Evolutionary conservation across 1,140 invertebrate genomes (phyloP).

Genomic region (Papilio polytes): DNA sequence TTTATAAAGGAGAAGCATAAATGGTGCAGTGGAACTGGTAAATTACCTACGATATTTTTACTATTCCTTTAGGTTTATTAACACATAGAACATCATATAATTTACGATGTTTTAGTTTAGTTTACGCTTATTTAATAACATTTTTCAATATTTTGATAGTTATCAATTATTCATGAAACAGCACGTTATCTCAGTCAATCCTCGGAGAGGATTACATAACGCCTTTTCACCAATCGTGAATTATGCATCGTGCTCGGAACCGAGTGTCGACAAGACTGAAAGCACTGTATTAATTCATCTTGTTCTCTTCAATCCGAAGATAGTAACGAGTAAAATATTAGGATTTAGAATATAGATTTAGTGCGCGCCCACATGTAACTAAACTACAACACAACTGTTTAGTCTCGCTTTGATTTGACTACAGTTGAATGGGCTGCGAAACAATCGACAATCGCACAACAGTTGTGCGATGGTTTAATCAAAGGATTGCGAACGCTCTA

Average conservation of each 20-base stretch:
- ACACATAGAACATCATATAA: too few relatives aligned
- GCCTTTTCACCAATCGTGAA: constrained; percentile 7
- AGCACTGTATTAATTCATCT: too few relatives aligned
- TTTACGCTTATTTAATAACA: background rate
- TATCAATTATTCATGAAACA: background rate
- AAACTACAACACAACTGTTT: too few relatives aligned
- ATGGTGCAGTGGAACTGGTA: background rate
- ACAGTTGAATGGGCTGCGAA: too few relatives aligned
- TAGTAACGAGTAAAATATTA: background rate
- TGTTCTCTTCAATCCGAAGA: background rate
- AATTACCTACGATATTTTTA: too few relatives aligned
- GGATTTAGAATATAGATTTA: background rate
- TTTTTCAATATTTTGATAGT: background rate
- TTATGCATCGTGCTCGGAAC: background rate
- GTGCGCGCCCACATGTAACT: too few relatives aligned
- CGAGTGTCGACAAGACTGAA: background rate
- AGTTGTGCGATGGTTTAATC: too few relatives aligned
- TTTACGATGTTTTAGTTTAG: background rate
- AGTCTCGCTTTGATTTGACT: too few relatives aligned
- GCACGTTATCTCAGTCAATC: background rate
- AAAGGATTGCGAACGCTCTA: too few relatives aligned
- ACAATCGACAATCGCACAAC: too few relatives aligned
- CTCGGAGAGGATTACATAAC: background rate
- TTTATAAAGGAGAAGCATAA: background rate
- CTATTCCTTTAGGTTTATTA: too few relatives aligned